These are phyloP conservation scores for Sus cebifrons DNA, from an alignment of 2,797 vertebrate species.

Conservation along the genomic window DNA sequence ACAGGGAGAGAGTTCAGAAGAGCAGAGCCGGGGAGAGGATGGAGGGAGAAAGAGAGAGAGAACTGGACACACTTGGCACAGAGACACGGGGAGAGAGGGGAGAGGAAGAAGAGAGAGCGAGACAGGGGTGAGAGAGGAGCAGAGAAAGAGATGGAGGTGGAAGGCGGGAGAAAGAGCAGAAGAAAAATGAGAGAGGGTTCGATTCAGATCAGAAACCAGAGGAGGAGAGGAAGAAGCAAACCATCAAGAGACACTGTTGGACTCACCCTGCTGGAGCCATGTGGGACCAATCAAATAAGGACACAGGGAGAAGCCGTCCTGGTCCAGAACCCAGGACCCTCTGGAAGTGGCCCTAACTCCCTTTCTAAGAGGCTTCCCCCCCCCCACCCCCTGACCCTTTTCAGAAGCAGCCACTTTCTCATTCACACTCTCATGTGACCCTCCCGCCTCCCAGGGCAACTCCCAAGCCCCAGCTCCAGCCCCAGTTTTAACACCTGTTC, in stretches of 20 bases:
- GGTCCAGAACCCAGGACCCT: not conserved
- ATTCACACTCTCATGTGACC: not conserved
- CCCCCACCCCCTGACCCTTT: not conserved
- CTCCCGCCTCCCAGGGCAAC: not conserved
- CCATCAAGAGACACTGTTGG: not conserved
- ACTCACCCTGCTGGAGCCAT: fast-evolving
- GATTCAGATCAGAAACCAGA: not conserved
- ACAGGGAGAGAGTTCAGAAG: not conserved
- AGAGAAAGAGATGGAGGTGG: not conserved
- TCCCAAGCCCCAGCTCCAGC: too few relatives aligned
- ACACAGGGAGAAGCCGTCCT: fast-evolving
- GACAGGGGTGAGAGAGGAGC: not conserved
- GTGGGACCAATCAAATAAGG: not conserved
- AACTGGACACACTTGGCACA: not conserved
- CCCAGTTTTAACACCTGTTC: not conserved
- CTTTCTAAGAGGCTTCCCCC: not conserved
- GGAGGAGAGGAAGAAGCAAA: not conserved
- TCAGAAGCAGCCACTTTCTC: fast-evolving
- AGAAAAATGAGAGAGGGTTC: not conserved
- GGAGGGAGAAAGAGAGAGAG: not conserved
- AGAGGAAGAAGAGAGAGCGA: not conserved
- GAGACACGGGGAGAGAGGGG: not conserved
- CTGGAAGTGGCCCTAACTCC: not conserved
- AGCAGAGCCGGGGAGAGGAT: too few relatives aligned
- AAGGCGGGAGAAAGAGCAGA: not conserved